Percentiles rank a stretch among this genome's conserved stretches.
Evolutionary conservation across 2,113 vertebrate genomes (phyloP).

Genomic region (Fregetta grallaria): DNA sequence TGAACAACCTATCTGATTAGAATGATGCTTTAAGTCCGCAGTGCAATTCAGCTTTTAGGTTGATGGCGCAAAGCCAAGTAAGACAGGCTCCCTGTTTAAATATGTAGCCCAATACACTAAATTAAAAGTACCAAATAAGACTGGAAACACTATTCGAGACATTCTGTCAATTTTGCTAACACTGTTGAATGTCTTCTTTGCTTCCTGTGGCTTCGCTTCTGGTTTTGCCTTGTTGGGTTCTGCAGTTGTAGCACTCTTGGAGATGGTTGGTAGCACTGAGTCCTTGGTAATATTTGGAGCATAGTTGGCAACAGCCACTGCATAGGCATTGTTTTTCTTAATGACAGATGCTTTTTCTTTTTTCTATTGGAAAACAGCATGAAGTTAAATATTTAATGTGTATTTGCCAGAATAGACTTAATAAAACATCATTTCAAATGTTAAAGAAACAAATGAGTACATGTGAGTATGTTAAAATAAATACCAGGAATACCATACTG

Average conservation of each 20-base stretch:
- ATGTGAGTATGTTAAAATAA: background rate
- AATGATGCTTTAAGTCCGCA: constrained; percentile 66
- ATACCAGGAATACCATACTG: background rate
- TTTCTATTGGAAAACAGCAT: constrained; percentile 84
- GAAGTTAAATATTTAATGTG: constrained; percentile 21
- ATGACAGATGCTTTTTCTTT: constrained; percentile 92
- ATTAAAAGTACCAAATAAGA: constrained; percentile 95
- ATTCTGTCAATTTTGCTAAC: constrained; percentile 99
- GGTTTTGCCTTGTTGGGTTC: constrained; percentile 87
- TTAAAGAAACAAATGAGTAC: background rate
- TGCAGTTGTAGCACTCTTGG: constrained; percentile 84
- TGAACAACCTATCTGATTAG: constrained; percentile 79
- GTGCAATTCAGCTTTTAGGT: constrained; percentile 72
- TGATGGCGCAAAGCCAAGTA: constrained; percentile 91
- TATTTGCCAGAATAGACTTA: background rate
- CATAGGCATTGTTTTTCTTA: constrained; percentile 98
- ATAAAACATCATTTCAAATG: background rate
- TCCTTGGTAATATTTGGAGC: constrained; percentile 96
- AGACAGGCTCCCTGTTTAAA: constrained; percentile 93
- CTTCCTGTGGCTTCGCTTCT: constrained; percentile 86
- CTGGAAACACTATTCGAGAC: constrained; percentile 97
- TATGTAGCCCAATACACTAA: constrained; percentile 99
- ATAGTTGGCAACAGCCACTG: constrained; percentile 97
- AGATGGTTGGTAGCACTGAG: constrained; percentile 91
- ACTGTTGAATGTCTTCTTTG: constrained; percentile 98